A percentile compares a stretch with the other conserved stretches of the same genome.
Conservation (phyloP, 1,140 invertebrate genomes). For the Caenorhabditis brenneri region DNA sequence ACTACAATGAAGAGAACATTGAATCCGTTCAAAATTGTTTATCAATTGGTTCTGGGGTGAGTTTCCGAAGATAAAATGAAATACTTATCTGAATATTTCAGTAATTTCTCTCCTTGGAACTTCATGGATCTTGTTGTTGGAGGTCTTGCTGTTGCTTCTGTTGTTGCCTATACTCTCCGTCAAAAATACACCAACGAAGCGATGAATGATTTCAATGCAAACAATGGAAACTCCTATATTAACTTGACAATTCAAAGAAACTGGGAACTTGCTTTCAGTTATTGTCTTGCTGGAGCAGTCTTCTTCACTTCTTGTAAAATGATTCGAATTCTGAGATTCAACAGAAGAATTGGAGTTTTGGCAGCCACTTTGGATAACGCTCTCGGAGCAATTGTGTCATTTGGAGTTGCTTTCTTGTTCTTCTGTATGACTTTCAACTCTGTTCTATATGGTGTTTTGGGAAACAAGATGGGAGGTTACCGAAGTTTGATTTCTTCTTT, state of each 20-base stretch:
- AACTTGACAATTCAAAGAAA: constrained; percentile 73
- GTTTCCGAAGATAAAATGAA: constrained; percentile 54
- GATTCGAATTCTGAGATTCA: constrained; percentile 74
- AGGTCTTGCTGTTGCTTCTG: background rate
- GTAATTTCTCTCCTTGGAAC: constrained; percentile 73
- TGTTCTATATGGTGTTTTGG: constrained; percentile 74
- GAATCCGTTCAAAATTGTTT: constrained; percentile 11
- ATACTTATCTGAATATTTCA: constrained; percentile 58
- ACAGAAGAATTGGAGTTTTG: constrained; percentile 73
- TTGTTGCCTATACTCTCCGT: constrained; percentile 33
- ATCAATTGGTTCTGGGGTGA: background rate
- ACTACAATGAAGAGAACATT: background rate
- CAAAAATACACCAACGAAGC: constrained; percentile 62
- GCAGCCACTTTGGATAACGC: constrained; percentile 71
- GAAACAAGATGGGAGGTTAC: constrained; percentile 71
- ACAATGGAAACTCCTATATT: constrained; percentile 74
- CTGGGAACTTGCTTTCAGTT: constrained; percentile 73
- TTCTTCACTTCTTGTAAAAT: constrained; percentile 75
- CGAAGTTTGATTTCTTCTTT: constrained; percentile 73
- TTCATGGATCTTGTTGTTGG: constrained; percentile 57
- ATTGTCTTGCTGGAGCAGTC: constrained; percentile 73
- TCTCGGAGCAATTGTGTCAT: constrained; percentile 69
- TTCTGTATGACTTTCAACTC: constrained; percentile 72
- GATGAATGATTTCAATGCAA: constrained; percentile 71
- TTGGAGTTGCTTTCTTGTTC: constrained; percentile 72